phyloP scores from a whole-genome alignment of 1,140 invertebrate genomes.

The Euschistus heros region DNA sequence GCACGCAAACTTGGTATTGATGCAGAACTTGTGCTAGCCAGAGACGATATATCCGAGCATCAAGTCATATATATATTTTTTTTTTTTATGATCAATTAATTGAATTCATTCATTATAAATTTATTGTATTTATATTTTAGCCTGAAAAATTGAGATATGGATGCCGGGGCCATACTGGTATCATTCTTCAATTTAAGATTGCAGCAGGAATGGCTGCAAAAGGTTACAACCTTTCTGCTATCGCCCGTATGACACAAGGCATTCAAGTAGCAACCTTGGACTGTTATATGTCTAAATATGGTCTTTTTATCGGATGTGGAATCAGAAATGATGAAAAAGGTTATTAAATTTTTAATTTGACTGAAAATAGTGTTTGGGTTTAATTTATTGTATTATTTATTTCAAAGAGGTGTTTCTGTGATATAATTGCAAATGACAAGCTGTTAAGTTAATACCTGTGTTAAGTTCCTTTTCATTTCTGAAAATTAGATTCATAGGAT shows the following conservation, averaged over 20 bases:
- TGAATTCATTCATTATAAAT: too few species aligned
- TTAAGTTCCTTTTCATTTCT: too few species aligned
- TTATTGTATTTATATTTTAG: too few species aligned
- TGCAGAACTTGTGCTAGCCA: not conserved
- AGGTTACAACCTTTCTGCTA: not conserved
- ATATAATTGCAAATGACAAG: too few species aligned
- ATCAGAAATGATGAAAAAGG: not conserved
- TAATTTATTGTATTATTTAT: too few species aligned
- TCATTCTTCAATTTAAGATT: constrained; percentile 10
- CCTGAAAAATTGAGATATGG: not conserved
- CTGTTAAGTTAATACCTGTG: too few species aligned
- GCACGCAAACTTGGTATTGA: not conserved
- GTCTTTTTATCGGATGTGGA: not conserved
- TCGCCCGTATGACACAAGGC: not conserved
- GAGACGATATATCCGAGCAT: not conserved
- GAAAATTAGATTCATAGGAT: too few species aligned
- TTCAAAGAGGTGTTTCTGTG: too few species aligned
- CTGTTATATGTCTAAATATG: not conserved
- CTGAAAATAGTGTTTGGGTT: too few species aligned
- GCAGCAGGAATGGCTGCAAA: constrained; percentile 6
- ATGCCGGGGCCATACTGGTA: not conserved
- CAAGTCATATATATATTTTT: not conserved
- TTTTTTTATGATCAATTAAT: too few species aligned
- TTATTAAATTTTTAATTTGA: too few species aligned
- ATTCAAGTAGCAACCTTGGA: not conserved